Evolutionary conservation across 2,113 vertebrate species (phyloP).

Genomic region (Tinamus guttatus): DNA sequence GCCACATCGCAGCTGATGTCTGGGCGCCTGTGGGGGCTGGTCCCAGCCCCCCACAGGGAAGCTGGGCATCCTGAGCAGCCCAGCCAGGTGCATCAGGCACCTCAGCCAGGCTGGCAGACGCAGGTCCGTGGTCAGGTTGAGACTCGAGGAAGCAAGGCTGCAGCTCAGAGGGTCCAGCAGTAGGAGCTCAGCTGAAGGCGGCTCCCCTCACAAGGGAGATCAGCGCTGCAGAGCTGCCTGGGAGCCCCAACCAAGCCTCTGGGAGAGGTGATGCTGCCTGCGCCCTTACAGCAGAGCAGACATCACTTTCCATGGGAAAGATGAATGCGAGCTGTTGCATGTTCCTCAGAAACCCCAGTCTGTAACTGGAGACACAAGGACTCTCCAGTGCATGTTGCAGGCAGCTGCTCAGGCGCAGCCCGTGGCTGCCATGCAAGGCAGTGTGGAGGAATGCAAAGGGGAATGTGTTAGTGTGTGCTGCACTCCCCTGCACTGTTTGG

Average conservation of each 20-base stretch:
- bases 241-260: neutral
- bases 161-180: too few relatives aligned
- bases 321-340: neutral
- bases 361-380: neutral
- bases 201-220: neutral
- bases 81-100: too few relatives aligned
- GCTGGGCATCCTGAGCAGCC: too few relatives aligned
- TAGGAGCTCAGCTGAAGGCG: too few relatives aligned
- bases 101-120: too few relatives aligned
- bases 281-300: neutral
- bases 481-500: neutral
- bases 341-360: neutral
- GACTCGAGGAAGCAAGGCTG: neutral
- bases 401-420: neutral
- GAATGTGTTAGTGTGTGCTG: rapidly evolving
- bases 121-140: neutral
- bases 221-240: neutral
- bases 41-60: too few relatives aligned
- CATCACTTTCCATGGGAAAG: neutral
- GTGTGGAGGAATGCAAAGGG: neutral
- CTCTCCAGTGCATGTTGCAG: too few relatives aligned
- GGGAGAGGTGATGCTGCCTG: too few relatives aligned
- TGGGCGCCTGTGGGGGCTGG: too few relatives aligned
- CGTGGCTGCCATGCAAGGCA: neutral
- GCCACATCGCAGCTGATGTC: rapidly evolving